Evolutionary conservation across 1,140 invertebrate species (phyloP).

Genomic region (Heliothis virescens): DNA sequence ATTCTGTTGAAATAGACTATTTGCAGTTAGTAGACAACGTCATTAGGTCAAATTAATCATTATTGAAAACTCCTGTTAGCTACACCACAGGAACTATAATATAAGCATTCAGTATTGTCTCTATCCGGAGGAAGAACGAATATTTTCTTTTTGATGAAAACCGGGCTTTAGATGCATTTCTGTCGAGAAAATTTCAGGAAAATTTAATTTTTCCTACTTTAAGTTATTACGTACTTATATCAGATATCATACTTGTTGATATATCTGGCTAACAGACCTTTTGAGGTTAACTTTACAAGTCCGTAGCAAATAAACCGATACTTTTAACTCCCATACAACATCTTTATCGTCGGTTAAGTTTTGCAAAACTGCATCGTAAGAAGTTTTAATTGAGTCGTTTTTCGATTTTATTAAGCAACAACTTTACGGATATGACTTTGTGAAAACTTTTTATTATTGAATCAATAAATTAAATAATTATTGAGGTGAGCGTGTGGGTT

Average conservation of each 20-base stretch:
- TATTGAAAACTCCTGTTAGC: no score
- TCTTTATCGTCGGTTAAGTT: slow-evolving; percentile 6
- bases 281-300: slow-evolving; percentile 17
- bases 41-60: no score
- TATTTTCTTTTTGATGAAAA: no score
- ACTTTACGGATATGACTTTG: slow-evolving; percentile 19
- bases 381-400: slow-evolving; percentile 41
- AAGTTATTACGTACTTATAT: neutral
- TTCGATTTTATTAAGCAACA: slow-evolving; percentile 35
- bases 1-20: no score
- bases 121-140: no score
- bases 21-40: no score
- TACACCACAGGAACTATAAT: neutral
- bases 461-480: neutral
- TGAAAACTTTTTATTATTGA: slow-evolving; percentile 34
- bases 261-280: neutral
- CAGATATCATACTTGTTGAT: neutral
- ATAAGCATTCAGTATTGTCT: no score
- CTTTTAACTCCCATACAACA: neutral
- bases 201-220: no score
- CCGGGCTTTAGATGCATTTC: no score
- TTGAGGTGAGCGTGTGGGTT: slow-evolving; percentile 10
- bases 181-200: no score
- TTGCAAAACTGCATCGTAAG: slow-evolving; percentile 34
- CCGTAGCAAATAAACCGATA: neutral